Evolutionary conservation across 1,140 invertebrate species (phyloP).

Genomic region (Schlechtendalia chinensis): DNA sequence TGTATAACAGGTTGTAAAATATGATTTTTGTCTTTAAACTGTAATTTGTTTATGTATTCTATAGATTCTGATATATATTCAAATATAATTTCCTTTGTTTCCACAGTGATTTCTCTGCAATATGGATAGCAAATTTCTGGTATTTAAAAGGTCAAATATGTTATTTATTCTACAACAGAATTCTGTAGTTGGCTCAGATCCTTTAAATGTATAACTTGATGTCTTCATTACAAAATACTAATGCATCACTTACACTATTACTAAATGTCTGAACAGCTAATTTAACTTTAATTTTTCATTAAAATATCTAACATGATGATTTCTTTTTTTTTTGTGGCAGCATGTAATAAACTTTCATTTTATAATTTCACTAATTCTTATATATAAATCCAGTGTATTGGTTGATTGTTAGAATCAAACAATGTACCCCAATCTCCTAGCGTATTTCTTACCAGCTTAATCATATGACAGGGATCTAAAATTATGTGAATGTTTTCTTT

Average conservation of each 20-base stretch:
- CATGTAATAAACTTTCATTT: not conserved
- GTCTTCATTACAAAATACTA: not conserved
- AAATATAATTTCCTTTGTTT: not conserved
- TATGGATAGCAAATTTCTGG: not conserved
- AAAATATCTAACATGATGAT: not conserved
- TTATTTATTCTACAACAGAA: not conserved
- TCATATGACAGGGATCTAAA: not conserved
- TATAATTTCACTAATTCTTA: not conserved
- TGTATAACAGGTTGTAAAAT: not conserved
- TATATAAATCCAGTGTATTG: conserved; percentile 5
- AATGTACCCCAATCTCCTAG: conserved; percentile 2
- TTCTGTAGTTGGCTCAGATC: not conserved
- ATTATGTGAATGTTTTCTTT: not conserved
- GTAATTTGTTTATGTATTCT: not conserved
- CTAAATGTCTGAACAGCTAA: not conserved
- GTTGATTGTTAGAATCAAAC: conserved; percentile 5
- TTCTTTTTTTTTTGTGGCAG: conserved; percentile 7
- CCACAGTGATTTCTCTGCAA: not conserved
- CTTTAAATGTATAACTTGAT: not conserved
- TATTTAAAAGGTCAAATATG: not conserved
- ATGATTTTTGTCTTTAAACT: not conserved
- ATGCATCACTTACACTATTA: conserved; percentile 4
- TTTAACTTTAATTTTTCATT: not conserved
- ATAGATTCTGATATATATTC: not conserved
- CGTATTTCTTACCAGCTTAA: not conserved